phyloP scores from a whole-genome alignment of 2,113 vertebrate species.

The Neolamprologus sp. region DNA sequence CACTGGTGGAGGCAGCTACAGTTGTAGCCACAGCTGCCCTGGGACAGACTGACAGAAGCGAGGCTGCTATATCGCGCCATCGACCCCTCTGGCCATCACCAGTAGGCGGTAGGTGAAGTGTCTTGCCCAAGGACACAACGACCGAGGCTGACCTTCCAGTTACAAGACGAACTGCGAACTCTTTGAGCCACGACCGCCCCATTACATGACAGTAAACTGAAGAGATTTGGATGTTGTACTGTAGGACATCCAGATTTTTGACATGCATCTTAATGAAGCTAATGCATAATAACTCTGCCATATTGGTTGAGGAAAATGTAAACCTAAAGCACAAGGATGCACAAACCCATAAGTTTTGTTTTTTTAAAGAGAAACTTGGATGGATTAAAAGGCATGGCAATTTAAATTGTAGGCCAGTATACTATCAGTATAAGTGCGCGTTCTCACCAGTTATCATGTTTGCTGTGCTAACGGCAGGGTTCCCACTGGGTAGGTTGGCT shows the following conservation, averaged over 20 bases:
- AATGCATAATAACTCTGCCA: not conserved
- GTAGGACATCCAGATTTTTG: not conserved
- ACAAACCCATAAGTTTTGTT: not conserved
- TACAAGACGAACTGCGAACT: not conserved
- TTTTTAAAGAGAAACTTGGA: not conserved
- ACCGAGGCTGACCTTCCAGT: not conserved
- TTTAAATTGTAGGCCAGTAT: not conserved
- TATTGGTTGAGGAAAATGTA: not conserved
- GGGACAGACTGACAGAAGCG: accelerated
- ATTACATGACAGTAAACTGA: not conserved
- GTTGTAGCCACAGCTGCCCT: not conserved
- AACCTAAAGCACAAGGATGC: not conserved
- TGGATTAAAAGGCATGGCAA: not conserved
- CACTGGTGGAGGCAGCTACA: not conserved
- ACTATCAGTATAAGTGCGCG: too few relatives aligned
- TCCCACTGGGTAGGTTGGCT: slow-evolving; percentile 50
- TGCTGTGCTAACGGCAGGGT: slow-evolving; percentile 56
- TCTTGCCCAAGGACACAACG: not conserved
- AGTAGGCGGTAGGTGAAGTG: not conserved
- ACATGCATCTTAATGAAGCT: not conserved
- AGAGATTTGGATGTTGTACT: not conserved
- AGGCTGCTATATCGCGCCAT: not conserved
- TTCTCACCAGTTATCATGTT: slow-evolving; percentile 66
- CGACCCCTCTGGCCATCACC: accelerated
- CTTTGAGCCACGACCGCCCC: not conserved